phyloP scores from a whole-genome alignment of 2,797 vertebrate genomes.

The Etheostoma nigrum region DNA sequence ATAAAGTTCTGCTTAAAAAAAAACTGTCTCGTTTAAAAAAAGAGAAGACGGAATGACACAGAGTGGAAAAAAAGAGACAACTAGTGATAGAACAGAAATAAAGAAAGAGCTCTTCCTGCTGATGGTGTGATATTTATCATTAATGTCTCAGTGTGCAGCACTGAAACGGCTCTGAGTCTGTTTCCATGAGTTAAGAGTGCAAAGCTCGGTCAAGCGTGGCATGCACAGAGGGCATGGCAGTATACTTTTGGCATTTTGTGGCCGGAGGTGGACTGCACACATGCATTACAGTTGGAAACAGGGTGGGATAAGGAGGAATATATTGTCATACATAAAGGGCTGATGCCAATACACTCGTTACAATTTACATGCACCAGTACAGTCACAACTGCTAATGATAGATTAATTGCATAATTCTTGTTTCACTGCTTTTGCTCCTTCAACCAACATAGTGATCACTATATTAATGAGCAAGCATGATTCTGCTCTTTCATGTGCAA shows the following conservation, averaged over 20 bases:
- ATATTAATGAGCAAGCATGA: not conserved
- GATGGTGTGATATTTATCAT: slow-evolving; percentile 7
- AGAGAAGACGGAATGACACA: slow-evolving; percentile 11
- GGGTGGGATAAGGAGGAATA: not conserved
- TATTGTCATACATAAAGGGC: not conserved
- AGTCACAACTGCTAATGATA: not conserved
- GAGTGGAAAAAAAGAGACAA: slow-evolving; percentile 51
- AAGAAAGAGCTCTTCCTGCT: slow-evolving; percentile 16
- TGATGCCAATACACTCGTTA: not conserved
- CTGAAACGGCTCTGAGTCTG: not conserved
- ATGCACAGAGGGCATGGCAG: not conserved
- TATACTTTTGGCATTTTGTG: slow-evolving; percentile 14
- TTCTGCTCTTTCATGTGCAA: slow-evolving; percentile 1
- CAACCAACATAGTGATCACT: not conserved
- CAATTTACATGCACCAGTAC: slow-evolving; percentile 1
- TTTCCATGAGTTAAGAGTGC: slow-evolving; percentile 19
- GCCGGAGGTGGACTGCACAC: not conserved
- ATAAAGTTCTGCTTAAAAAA: slow-evolving; percentile 61
- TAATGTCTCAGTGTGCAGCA: slow-evolving; percentile 10
- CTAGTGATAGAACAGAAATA: not conserved
- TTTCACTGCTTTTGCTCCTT: not conserved
- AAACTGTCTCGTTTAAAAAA: slow-evolving; percentile 28
- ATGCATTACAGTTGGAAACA: not conserved
- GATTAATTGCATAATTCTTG: not conserved
- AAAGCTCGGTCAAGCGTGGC: slow-evolving; percentile 26